phyloP scores from a whole-genome alignment of 2,113 vertebrate species.

The Xyrauchen texanus region DNA sequence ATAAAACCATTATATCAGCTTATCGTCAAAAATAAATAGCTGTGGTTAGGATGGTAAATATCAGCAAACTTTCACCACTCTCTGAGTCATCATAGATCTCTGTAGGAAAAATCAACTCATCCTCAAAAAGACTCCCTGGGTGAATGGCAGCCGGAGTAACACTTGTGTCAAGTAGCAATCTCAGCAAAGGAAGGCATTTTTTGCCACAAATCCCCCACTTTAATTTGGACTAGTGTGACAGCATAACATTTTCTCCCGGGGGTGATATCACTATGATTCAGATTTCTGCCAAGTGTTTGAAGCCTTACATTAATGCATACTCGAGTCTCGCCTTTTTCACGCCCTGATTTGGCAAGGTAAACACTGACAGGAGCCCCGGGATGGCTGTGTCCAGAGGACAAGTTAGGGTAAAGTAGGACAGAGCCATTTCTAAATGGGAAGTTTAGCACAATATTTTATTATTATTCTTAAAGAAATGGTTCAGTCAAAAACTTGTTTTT shows the following conservation, averaged over 20 bases:
- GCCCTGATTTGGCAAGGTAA: slow-evolving; percentile 15
- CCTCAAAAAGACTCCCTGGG: slow-evolving; percentile 16
- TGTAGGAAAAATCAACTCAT: slow-evolving; percentile 36
- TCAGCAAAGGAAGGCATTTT: slow-evolving; percentile 34
- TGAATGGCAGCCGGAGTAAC: slow-evolving; percentile 9
- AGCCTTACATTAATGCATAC: slow-evolving; percentile 26
- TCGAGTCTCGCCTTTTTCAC: slow-evolving; percentile 23
- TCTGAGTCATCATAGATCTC: not conserved
- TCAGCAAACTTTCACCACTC: slow-evolving; percentile 7
- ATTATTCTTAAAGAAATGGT: too few relatives aligned
- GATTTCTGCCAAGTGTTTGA: slow-evolving; percentile 43
- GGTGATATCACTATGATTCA: slow-evolving; percentile 46
- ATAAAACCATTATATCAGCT: too few relatives aligned
- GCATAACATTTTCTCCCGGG: slow-evolving; percentile 36
- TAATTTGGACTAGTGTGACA: slow-evolving; percentile 35
- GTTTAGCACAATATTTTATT: not conserved
- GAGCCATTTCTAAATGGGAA: slow-evolving; percentile 5
- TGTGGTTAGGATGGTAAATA: not conserved
- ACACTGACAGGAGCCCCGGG: slow-evolving; percentile 10
- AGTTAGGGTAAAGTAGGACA: slow-evolving; percentile 10
- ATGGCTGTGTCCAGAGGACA: not conserved
- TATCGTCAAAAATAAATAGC: not conserved
- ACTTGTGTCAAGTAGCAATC: slow-evolving; percentile 35
- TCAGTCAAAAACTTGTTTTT: too few relatives aligned
- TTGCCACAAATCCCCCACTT: slow-evolving; percentile 46